Evolutionary conservation across 2,113 vertebrate genomes (phyloP), one percentile per base, ranked within the genome.

Genomic region (Aegithalos caudatus): DNA sequence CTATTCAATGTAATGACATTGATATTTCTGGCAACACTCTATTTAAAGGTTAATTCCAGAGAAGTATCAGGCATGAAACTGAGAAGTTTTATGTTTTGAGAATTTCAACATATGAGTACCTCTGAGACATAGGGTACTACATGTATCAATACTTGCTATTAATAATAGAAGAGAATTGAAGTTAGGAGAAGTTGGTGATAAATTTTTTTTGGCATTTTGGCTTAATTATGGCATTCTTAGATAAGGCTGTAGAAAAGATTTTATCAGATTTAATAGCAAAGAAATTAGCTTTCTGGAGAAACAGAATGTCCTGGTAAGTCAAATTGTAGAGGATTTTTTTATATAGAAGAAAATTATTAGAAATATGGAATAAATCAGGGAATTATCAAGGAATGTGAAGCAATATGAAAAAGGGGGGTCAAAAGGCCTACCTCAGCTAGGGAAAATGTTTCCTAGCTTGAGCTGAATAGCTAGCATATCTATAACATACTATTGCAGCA

Each of bases 401-500:
- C 6, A 67, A 27, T 42, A 60, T 58, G 51, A 86, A 74, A 77
- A 94, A 76, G 4, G 22, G 29, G 50, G 45, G 45, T 58, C 57
- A 57, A 53, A 94, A 78, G 76, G 19, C 19, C 58, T 80, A 61
- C 62, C 54, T 94, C 79, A 77, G 67, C 64, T 85, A 60, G 29
- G 86, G 71, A 53, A 86, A 96, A 81, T 45, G 19, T 80, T 86
- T 90, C 42, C 50, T 80, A 76, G 70, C 89, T 92, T 73, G 88
- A 90, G 61, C 17, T 57, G 88, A 94, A 77, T 81, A 88, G 70
- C 57, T 79, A 72, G 85, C 74, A 60, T 90, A 93, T 90, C 90
- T 88, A 53, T 76, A 90, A 95, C 82, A 90, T 57, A 83, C 73
- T 86, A 80, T 38, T 94, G 90, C 90, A 88, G 90, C 81, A 84